Base-by-base conservation (phyloP, 2,888 invertebrate genomes). In the Beris morrisii region DNA sequence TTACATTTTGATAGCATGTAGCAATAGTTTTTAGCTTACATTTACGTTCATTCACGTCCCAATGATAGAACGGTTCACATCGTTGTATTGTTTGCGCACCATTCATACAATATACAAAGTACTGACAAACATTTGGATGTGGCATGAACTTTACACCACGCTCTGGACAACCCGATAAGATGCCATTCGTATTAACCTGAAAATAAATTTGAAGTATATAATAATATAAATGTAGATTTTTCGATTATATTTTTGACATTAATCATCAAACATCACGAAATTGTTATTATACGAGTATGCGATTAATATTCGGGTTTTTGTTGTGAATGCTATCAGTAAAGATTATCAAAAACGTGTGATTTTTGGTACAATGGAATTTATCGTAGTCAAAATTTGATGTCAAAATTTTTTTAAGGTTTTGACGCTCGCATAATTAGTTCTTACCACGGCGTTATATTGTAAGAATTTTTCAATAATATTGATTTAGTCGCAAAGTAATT, bases 31-130 rank as follows among this genome's bases (percentile, higher is more conserved):
- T 55, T n/a, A 59, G 31, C 48, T 68, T 69, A 58, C 70, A 71
- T 15, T 63, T 68, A 11, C 66, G 61, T 15, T 71, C 69, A 43
- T 68, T 70, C 5, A 70, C 58, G 28, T 71, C 71, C 71, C 71
- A 71, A 43, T 71, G 69, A 43, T 66, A 54, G 54, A 71, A 71
- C 0, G 67, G 64, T 28, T 69, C 70, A 43, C 71, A 71, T 44
- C 67, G 69, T 48, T 71, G 71, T 13, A 67, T 44, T 52, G 55
- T 67, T 22, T 65, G 38, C 5, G 58, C 64, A 5, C 71, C 70
- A 44, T 70, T 45, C 4, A 61, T 52, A 58, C 70, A 71, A 30
- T 58, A 71, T 63, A 69, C 68, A 52, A 71, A 71, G 11, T 64
- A 48, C 22, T 67, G 66, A 59, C 71, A 71, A 30, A 64, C 31